Evolutionary conservation across 2,797 vertebrate species (phyloP).

Genomic region (Poecile montanus): DNA sequence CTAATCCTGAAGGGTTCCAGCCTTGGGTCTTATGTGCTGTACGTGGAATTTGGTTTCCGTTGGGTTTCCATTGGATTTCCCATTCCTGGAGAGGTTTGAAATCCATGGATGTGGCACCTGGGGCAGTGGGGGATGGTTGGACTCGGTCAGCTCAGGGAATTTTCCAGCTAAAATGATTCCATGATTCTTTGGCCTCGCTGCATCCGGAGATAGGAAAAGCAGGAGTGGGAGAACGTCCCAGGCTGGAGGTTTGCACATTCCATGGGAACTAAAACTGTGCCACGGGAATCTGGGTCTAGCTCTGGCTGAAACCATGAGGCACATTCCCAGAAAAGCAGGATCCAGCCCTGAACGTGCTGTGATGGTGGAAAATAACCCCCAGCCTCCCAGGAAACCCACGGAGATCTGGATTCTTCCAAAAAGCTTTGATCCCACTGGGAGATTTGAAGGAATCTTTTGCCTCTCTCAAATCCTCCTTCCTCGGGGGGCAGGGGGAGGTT

Average conservation of each 20-base stretch:
- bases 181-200: neutral
- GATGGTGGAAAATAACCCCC: neutral
- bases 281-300: neutral
- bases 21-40: neutral
- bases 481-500: fast-evolving
- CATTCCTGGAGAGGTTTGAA: neutral
- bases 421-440: neutral
- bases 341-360: fast-evolving
- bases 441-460: neutral
- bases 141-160: fast-evolving
- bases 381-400: fast-evolving
- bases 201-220: neutral
- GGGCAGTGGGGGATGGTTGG: neutral
- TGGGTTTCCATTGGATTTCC: neutral
- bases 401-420: neutral
- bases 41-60: neutral
- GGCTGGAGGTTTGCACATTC: neutral
- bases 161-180: neutral
- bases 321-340: neutral
- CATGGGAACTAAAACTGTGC: neutral
- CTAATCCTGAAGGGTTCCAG: neutral
- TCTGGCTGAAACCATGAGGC: neutral
- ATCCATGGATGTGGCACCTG: neutral
- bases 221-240: neutral
- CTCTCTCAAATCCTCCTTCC: neutral